Evolutionary conservation across 2,113 vertebrate genomes (phyloP).

Genomic region (Saguinus midas): DNA sequence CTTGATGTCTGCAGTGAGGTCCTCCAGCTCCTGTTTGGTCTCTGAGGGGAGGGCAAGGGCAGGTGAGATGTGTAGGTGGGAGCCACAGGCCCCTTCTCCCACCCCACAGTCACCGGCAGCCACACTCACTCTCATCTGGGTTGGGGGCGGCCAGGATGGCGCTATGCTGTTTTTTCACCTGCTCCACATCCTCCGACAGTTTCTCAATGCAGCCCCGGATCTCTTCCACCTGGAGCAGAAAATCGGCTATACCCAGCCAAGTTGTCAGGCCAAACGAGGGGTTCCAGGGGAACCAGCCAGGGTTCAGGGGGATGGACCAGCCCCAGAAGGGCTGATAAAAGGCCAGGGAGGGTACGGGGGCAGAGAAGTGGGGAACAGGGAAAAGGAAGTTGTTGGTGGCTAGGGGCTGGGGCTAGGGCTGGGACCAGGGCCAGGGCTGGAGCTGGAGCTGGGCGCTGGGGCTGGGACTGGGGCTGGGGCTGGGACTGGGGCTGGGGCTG

Average conservation of each 20-base stretch:
- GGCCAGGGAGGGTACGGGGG: not conserved
- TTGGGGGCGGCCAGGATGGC: constrained; percentile 95
- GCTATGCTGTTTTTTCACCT: constrained; percentile 96
- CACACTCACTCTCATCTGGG: constrained; percentile 92
- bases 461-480: too few species aligned
- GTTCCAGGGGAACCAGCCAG: not conserved
- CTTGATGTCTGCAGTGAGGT: constrained; percentile 97
- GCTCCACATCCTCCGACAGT: constrained; percentile 94
- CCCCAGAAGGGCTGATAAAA: not conserved
- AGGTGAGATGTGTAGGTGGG: not conserved
- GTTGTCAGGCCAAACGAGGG: not conserved
- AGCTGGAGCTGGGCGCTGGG: not conserved
- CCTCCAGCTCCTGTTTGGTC: constrained; percentile 97
- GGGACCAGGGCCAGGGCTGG: too few species aligned
- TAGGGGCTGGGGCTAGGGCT: too few species aligned
- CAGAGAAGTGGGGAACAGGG: not conserved
- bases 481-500: not conserved
- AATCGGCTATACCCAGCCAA: not conserved
- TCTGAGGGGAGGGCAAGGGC: constrained; percentile 80
- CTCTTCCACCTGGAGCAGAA: constrained; percentile 89
- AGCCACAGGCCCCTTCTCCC: not conserved
- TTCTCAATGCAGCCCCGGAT: constrained; percentile 95
- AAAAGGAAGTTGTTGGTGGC: not conserved
- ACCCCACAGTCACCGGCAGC: accelerated
- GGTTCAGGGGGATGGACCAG: not conserved